Conservation (phyloP, 1,140 invertebrate genomes). For the Atta cephalotes region DNA sequence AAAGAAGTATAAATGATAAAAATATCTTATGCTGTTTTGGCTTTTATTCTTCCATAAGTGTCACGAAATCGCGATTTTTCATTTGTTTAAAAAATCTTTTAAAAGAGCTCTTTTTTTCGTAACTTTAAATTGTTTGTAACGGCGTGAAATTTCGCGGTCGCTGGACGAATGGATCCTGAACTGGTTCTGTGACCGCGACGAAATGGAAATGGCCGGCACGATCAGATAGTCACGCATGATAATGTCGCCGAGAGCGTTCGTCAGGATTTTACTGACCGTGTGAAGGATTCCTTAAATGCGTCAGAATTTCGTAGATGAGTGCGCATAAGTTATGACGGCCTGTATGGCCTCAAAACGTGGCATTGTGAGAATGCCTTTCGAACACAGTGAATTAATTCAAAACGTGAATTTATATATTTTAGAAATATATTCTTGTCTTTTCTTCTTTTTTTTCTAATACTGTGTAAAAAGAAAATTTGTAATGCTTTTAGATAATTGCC, state of each 20-base stretch:
- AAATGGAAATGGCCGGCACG: constrained; percentile 59
- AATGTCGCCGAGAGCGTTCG: constrained; percentile 53
- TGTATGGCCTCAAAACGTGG: background rate
- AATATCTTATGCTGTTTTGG: background rate
- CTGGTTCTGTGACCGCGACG: constrained; percentile 45
- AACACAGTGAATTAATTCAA: background rate
- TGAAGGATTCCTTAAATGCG: constrained; percentile 55
- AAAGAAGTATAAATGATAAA: constrained; percentile 15
- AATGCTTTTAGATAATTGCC: background rate
- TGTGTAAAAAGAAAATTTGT: background rate
- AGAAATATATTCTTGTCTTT: background rate
- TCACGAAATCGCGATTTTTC: constrained; percentile 40
- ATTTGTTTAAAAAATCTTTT: background rate
- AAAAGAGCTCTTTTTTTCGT: constrained; percentile 33
- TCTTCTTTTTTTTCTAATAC: background rate
- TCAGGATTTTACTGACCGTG: constrained; percentile 52
- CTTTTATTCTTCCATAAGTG: background rate
- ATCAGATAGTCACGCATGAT: constrained; percentile 60
- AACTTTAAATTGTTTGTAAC: constrained; percentile 55
- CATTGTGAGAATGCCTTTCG: background rate
- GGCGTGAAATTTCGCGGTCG: constrained; percentile 62
- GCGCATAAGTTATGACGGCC: constrained; percentile 34
- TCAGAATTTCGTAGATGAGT: constrained; percentile 34
- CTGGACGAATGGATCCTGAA: constrained; percentile 1
- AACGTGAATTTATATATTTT: background rate